Evolutionary conservation across 35 echinoderm and acorn worm genomes (phyloP), one percentile per base, ranked within the genome.

Genomic region (Heliocidaris erythrogramma): DNA sequence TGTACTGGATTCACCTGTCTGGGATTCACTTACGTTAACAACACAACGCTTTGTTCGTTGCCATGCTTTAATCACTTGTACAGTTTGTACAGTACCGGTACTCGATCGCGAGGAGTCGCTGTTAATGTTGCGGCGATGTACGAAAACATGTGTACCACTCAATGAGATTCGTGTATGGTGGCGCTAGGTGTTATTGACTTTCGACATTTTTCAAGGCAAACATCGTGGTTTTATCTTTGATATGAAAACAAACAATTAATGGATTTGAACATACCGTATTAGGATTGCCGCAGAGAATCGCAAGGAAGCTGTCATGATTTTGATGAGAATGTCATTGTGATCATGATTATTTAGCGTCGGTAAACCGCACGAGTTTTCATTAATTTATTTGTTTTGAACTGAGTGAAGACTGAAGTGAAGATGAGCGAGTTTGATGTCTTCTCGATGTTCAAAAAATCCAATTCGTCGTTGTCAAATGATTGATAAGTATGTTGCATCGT

Each of bases 1-100:
- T 24, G 2, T 78, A 78, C 65, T 78, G 21, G 52, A 78, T 78
- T 27, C 65, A 78, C 65, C 65, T n/a, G 65, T 78, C 65, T 78
- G 65, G 65, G 65, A 0, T 78, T 78, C 65, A n/a, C 65, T 78
- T 27, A 78, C 21, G 87, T 89, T 89, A 89, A 89, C 87, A 48
- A 89, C 87, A 89, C 87, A 89, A 89, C 87, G 87, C 87, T 48
- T 89, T 89, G 87, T 89, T 89, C 87, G 87, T 89, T 89, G 87
- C 87, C 87, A 89, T 89, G 87, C 47, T 78, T 89, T 42, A 89
- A 89, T 89, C 65, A 78, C 18, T 4, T n/a, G n/a, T n/a, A n/a
- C n/a, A n/a, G n/a, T n/a, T 21, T 7, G 21, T n/a, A 78, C 65
- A 78, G n/a, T n/a, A n/a, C n/a, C n/a, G n/a, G n/a, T n/a, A n/a